phyloP scores from a whole-genome alignment of 2,113 vertebrate genomes.

The Catharus minimus region DNA sequence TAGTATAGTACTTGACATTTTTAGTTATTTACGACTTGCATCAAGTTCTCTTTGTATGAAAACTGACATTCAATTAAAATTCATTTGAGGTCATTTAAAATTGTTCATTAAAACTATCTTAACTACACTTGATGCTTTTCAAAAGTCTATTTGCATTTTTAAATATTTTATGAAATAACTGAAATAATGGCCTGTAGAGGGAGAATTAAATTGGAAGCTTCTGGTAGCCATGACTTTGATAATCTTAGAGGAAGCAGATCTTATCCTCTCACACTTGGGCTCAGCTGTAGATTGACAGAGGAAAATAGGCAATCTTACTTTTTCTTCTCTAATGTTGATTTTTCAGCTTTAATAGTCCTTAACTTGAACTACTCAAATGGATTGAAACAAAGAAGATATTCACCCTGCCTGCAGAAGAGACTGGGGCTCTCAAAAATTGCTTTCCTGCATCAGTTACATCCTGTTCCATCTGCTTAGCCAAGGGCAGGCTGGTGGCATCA shows the following conservation, averaged over 20 bases:
- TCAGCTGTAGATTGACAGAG: neutral
- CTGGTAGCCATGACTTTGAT: neutral
- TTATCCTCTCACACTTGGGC: neutral
- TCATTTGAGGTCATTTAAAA: neutral
- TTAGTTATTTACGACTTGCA: neutral
- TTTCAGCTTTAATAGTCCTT: constrained; percentile 26
- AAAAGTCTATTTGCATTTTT: neutral
- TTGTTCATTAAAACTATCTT: neutral
- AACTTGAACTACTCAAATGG: neutral
- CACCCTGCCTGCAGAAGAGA: neutral
- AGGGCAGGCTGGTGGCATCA: neutral
- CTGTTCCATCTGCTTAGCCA: neutral
- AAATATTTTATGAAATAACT: neutral
- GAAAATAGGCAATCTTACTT: neutral
- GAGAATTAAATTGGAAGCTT: neutral
- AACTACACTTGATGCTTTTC: neutral
- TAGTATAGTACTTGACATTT: neutral
- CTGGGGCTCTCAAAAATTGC: neutral
- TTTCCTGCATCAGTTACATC: neutral
- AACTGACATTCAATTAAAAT: neutral
- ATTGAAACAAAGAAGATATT: constrained; percentile 34
- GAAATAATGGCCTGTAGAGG: neutral
- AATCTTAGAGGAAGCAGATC: neutral
- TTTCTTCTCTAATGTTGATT: neutral
- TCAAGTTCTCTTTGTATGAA: neutral